Base-by-base conservation (phyloP, 1,140 invertebrate genomes). In the Druon quercuslanigerum region DNA sequence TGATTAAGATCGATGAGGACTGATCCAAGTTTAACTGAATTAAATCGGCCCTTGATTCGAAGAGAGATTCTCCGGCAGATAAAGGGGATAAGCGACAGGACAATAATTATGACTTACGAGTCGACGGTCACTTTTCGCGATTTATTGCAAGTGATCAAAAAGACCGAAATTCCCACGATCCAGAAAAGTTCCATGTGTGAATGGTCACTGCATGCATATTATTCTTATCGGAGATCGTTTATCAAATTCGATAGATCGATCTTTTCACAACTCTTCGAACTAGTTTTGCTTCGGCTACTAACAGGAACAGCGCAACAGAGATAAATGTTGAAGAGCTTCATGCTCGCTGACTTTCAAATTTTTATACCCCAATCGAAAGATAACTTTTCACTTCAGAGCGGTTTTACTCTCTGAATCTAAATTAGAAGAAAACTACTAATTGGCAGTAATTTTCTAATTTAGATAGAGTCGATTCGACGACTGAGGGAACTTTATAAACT, bases 81-180 rank as follows among this genome's bases (percentile, higher is more conserved):
- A 54, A 17, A 54, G 6, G 52, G 52, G 52, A 54, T 54, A 54
- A 54, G 52, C 16, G 52, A 54, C 52, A 17, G 52, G 52, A 54
- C 52, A 54, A 54, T 54, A 54, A 54, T 54, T 54, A 54, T n/a
- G 52, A 54, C 52, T 54, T 17, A 54, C n/a, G n/a, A 54, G 14
- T 54, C n/a, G 51, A 54, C 51, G 5, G 51, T 54, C 51, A 54
- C 51, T 54, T 54, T 17, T 54, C 51, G 14, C 17, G 51, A 54
- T 54, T 54, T 16, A 54, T 54, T 16, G 51, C 51, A 54, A 54
- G 1, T 54, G 51, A 54, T 54, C 51, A 33, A 54, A n/a, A 54
- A 17, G 51, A 16, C 51, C 51, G 51, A 54, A 54, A n/a, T 54
- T 54, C 51, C 51, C 51, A 54, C 51, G 51, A 54, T 54, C 51